Evolutionary conservation across 2,113 vertebrate species (phyloP).

Genomic region (Pluvialis apricaria): DNA sequence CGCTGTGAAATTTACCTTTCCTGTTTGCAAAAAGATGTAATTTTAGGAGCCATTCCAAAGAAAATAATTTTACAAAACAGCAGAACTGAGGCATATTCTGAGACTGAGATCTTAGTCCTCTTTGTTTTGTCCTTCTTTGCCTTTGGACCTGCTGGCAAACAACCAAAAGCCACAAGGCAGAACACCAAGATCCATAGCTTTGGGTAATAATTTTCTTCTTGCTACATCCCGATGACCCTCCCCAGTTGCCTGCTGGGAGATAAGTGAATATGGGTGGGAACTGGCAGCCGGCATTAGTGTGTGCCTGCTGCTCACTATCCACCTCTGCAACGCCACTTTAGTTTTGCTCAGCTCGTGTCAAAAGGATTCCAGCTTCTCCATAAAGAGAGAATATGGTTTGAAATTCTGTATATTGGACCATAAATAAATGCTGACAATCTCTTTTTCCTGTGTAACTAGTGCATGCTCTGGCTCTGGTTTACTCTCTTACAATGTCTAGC

Average conservation of each 20-base stretch:
- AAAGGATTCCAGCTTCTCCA: background rate
- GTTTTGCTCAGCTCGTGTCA: background rate
- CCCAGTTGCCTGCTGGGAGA: background rate
- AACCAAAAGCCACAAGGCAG: background rate
- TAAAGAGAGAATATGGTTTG: background rate
- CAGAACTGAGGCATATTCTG: background rate
- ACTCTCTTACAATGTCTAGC: background rate
- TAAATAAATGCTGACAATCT: background rate
- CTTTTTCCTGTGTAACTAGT: background rate
- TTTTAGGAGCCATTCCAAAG: constrained; percentile 22
- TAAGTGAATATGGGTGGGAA: background rate
- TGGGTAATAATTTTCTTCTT: background rate
- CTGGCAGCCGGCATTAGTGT: background rate
- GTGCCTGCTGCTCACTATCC: background rate
- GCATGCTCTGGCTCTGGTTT: background rate
- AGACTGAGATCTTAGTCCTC: background rate
- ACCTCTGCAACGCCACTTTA: background rate
- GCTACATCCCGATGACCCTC: background rate
- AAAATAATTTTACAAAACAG: background rate
- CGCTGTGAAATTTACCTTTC: background rate
- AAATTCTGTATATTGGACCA: background rate
- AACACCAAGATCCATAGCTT: background rate
- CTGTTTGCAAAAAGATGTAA: background rate
- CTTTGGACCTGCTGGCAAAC: constrained; percentile 22
- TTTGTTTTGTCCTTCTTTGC: constrained; percentile 8